Evolutionary conservation across 1,140 invertebrate species (phyloP).

Genomic region (Drosophila erecta): DNA sequence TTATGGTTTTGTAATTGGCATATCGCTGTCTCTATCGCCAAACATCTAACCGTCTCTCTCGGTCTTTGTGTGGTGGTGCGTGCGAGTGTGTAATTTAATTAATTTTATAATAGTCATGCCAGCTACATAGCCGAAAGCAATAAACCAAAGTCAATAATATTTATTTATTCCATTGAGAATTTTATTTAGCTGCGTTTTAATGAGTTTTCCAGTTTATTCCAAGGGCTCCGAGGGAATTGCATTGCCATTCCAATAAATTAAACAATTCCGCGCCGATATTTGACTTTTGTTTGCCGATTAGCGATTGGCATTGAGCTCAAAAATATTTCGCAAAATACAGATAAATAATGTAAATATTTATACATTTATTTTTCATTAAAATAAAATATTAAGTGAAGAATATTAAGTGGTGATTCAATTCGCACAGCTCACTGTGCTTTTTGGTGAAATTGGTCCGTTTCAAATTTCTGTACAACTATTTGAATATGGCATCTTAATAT

Average conservation of each 20-base stretch:
- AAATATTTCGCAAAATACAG: not conserved
- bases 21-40: not conserved
- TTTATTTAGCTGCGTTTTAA: constrained; percentile 33
- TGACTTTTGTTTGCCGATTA: not conserved
- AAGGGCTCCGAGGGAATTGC: not conserved
- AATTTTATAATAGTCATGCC: constrained; percentile 30
- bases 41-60: not conserved
- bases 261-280: not conserved
- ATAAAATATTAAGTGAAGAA: too few relatives aligned
- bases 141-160: constrained; percentile 44
- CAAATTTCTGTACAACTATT: too few relatives aligned
- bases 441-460: too few relatives aligned
- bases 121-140: constrained; percentile 19
- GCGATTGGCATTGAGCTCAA: not conserved
- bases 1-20: constrained; percentile 23
- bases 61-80: not conserved
- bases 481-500: not conserved
- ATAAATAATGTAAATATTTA: too few relatives aligned
- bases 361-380: too few relatives aligned
- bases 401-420: too few relatives aligned
- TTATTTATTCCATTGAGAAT: constrained; percentile 35
- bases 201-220: constrained; percentile 20
- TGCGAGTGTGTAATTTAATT: constrained; percentile 33
- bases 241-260: not conserved
- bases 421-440: too few relatives aligned